phyloP scores from a whole-genome alignment of 2,113 vertebrate genomes.

The Phaetusa simplex region DNA sequence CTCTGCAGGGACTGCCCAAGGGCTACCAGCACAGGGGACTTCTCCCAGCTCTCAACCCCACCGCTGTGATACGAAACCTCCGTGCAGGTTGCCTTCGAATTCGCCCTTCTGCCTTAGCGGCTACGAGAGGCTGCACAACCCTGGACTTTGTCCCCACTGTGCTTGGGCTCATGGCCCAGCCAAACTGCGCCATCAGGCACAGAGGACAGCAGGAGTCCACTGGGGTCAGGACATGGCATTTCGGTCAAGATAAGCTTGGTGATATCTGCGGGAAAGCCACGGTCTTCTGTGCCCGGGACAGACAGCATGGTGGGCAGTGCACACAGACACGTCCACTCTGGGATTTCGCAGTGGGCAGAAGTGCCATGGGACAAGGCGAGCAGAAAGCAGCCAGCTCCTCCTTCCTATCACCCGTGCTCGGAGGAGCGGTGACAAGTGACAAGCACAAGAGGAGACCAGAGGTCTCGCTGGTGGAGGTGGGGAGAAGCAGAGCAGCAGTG shows the following conservation, averaged over 20 bases:
- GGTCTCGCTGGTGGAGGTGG: background rate
- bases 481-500: background rate
- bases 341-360: background rate
- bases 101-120: background rate
- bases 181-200: rapidly evolving
- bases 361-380: rapidly evolving
- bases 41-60: background rate
- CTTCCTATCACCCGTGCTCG: background rate
- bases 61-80: background rate
- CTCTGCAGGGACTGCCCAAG: background rate
- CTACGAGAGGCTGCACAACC: background rate
- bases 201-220: rapidly evolving
- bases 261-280: background rate
- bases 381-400: background rate
- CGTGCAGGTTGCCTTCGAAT: background rate
- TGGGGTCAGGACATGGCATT: background rate
- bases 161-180: background rate
- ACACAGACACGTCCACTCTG: background rate
- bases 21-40: background rate
- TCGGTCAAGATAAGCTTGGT: background rate
- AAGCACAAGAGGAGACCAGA: background rate
- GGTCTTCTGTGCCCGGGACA: no score
- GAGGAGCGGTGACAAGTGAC: background rate
- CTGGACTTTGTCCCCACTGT: background rate
- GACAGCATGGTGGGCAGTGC: background rate